Conservation (phyloP, 1,140 invertebrate species). For the Pseudomyrmex pallidus region DNA sequence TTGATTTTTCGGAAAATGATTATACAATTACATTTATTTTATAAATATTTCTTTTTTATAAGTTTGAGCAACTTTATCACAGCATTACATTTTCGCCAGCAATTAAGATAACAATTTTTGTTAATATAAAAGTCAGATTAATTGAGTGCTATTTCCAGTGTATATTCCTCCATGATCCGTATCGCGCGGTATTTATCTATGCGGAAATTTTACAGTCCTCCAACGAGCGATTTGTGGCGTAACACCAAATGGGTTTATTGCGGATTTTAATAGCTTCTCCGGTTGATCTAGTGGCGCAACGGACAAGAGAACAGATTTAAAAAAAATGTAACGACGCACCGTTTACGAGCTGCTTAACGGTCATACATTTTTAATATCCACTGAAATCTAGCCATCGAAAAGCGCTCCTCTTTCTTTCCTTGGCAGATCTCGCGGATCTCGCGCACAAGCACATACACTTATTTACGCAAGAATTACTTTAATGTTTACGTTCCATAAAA, state of each 20-base stretch:
- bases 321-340: constrained; percentile 34
- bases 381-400: constrained; percentile 32
- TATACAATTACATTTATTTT: too few relatives aligned
- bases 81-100: neutral
- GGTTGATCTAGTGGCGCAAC: constrained; percentile 14
- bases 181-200: constrained; percentile 6
- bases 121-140: neutral
- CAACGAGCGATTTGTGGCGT: constrained; percentile 1
- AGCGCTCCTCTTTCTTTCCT: neutral
- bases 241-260: constrained; percentile 46
- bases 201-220: constrained; percentile 34
- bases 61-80: too few relatives aligned
- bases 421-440: neutral
- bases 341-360: constrained; percentile 66
- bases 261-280: constrained; percentile 54
- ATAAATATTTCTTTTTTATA: too few relatives aligned
- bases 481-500: constrained; percentile 66
- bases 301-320: constrained; percentile 27
- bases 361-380: constrained; percentile 63
- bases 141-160: neutral
- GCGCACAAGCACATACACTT: constrained; percentile 42
- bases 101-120: neutral
- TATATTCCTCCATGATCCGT: neutral
- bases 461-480: constrained; percentile 74
- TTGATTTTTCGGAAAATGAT: too few relatives aligned